Evolutionary conservation across 2,797 vertebrate species (phyloP), one percentile per base, ranked within the genome.

Genomic region (Macroramphosus scolopax): DNA sequence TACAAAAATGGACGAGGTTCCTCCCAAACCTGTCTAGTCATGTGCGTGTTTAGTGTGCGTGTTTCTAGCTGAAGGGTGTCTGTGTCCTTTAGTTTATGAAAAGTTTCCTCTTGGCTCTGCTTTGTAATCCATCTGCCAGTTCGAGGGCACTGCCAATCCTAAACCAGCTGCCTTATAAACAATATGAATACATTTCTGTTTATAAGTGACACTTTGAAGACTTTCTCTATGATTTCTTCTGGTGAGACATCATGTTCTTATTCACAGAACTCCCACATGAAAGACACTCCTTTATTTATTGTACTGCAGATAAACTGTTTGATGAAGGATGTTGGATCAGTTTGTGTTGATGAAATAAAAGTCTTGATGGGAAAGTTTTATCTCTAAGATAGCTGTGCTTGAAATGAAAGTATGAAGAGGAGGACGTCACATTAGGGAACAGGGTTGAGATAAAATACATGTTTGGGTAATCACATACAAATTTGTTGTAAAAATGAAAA

Each of bases 1-100:
- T 12, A 6, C 13, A 44, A 54, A 25, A 36, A 32, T 40, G 14
- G 9, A 39, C 10, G 2, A 17, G 14, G 30, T 40, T 11, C 43
- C 54, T 40, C 66, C 53, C 38, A 69, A 61, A 70, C 43, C 28
- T 63, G 55, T 72, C 17, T 14, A 9, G 40, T 54, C 57, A 24
- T 51, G 31, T 14, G 17, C 9, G 20, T 17, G 36, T 25, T 33
- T 30, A 2, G 31, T 38, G 6, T 32, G 28, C 28, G 30, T 50
- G 18, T 51, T 38, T 3, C 25, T 14, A n/a, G 33, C 35, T 47
- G 11, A 12, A 26, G 26, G 24, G 42, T 39, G 17, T 30, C 5
- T 31, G n/a, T 57, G 13, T 41, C 25, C 5, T 6, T 39, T 17
- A 17, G n/a, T 22, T 22, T 22, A 37, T 42, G 8, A 51, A 35